Percentiles rank a stretch among this genome's conserved stretches.
These are phyloP conservation scores for Amiota mariae DNA, from an alignment of 2,888 invertebrate genomes.

Conservation along the genomic window DNA sequence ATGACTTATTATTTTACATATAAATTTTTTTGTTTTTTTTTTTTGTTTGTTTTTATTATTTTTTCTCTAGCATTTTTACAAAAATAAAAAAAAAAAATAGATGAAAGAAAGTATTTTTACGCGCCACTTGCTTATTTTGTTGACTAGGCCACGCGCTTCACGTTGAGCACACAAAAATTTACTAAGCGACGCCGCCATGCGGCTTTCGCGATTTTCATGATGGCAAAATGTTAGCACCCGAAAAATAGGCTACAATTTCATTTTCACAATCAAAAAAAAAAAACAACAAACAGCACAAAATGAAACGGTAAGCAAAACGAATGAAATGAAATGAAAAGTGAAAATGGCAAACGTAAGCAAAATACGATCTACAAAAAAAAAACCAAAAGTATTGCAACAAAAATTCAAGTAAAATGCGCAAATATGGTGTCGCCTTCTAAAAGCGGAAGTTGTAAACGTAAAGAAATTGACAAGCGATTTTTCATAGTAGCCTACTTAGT, in stretches of 20 bases:
- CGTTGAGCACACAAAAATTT: conserved; percentile 2
- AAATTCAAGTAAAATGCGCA: neutral
- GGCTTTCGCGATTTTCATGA: conserved; percentile 13
- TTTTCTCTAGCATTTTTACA: no score
- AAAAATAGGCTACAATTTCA: conserved; percentile 32
- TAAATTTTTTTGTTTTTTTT: conserved; percentile 15
- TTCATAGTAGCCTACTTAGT: conserved; percentile 22
- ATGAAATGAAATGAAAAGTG: conserved; percentile 14
- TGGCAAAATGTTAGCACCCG: conserved; percentile 1
- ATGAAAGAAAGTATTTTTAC: no score
- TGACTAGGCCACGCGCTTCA: neutral
- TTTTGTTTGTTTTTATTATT: neutral
- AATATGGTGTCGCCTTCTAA: neutral
- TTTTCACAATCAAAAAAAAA: conserved; percentile 19
- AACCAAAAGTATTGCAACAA: neutral
- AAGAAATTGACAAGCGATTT: conserved; percentile 39
- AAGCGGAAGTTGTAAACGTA: conserved; percentile 14
- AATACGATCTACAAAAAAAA: neutral
- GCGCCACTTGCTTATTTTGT: neutral
- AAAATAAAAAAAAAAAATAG: no score
- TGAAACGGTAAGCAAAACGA: conserved; percentile 3
- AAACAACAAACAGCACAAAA: conserved; percentile 2
- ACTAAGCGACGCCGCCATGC: conserved; percentile 2
- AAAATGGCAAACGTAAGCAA: conserved; percentile 9
- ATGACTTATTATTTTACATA: conserved; percentile 18